Conservation (phyloP, 2,797 vertebrate species). For the Columba guinea region DNA sequence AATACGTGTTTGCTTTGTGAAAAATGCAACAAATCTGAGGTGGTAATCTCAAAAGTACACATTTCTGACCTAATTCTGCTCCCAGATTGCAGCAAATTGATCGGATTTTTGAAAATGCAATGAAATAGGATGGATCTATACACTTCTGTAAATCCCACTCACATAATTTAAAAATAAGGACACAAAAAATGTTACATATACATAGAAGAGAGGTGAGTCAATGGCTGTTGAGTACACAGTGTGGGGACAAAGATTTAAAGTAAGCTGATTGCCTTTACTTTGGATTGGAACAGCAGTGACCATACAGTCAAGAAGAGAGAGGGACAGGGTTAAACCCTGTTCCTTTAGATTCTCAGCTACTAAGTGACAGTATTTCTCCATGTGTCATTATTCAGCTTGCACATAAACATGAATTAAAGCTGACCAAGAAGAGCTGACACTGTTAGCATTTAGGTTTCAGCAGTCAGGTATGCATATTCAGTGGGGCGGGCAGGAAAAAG, state of each 20-base stretch:
- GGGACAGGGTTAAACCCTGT: not conserved
- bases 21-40: not conserved
- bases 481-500: not conserved
- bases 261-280: not conserved
- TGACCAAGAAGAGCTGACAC: not conserved
- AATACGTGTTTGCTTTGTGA: not conserved
- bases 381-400: not conserved
- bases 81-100: not conserved
- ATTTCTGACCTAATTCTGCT: not conserved
- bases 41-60: not conserved
- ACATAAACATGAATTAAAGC: not conserved
- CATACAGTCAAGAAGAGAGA: not conserved
- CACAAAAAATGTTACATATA: not conserved
- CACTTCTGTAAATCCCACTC: not conserved
- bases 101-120: not conserved
- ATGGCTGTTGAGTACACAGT: not conserved
- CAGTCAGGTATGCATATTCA: rapidly evolving
- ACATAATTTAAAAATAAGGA: not conserved
- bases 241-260: not conserved
- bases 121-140: not conserved
- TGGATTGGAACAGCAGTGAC: not conserved
- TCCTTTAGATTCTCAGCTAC: not conserved
- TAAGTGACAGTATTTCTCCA: not conserved
- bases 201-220: not conserved
- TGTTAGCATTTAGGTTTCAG: not conserved